Percentiles rank a stretch among this genome's conserved stretches.
These are phyloP conservation scores for Cossypha caffra DNA, from an alignment of 2,797 vertebrate species.

Conservation along the genomic window DNA sequence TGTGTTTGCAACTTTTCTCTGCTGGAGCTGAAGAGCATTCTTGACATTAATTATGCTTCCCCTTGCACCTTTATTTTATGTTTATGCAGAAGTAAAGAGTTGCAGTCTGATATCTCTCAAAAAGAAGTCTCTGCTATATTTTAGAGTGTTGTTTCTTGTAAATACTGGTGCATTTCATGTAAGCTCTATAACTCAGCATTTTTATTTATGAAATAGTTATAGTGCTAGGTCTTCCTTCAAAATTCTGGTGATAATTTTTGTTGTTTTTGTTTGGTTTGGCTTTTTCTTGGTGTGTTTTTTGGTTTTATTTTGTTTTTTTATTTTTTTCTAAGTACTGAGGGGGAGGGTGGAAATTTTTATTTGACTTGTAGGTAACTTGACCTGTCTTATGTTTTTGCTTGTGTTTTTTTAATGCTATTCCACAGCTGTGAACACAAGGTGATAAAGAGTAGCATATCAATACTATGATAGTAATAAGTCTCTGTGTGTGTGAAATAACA, in stretches of 20 bases:
- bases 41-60: neutral
- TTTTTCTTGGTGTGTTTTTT: neutral
- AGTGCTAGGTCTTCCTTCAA: neutral
- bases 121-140: neutral
- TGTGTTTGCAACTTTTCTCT: neutral
- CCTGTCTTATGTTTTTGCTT: neutral
- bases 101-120: neutral
- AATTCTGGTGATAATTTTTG: neutral
- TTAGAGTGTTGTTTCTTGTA: neutral
- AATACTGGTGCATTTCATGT: fast-evolving
- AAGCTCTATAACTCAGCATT: neutral
- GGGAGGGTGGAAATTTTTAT: neutral
- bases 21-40: neutral
- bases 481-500: neutral
- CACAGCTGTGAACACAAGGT: neutral
- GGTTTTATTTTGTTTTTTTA: neutral
- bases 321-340: too few relatives aligned
- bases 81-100: neutral
- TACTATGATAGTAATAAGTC: neutral
- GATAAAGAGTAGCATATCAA: neutral
- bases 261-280: neutral
- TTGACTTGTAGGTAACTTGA: neutral
- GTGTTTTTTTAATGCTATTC: neutral
- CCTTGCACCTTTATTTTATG: neutral
- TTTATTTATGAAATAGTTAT: neutral